Evolutionary conservation across 2,113 vertebrate species (phyloP), one percentile per base, ranked within the genome.

Genomic region (Lagopus muta): DNA sequence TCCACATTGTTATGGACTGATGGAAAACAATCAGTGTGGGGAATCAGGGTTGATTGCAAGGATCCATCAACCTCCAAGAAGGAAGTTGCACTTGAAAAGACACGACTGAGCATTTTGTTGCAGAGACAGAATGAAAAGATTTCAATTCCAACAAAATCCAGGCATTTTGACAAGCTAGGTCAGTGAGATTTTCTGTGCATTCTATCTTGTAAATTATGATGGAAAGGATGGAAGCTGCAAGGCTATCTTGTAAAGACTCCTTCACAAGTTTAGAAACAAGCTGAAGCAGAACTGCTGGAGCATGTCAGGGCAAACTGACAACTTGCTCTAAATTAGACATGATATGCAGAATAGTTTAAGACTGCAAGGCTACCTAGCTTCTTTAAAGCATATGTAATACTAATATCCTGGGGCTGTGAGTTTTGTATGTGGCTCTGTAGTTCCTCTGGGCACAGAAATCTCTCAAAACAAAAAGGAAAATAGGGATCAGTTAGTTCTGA

Each of bases 291-390:
- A 48, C 62, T 78, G 71, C 85, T 66, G 38, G 30, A 83, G 69
- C 88, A 30, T 64, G 86, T 90, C 88, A 81, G 76, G 60, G 75
- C 90, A 95, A 55, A 83, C 60, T 77, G 79, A 54, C 55, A 91
- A 67, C 62, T 69, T 67, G 78, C 71, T 69, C 69, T 45, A 74
- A 77, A 21, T 70, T 60, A 88, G 67, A 30, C 58, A 80, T 73
- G 36, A 24, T 43, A 58, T 19, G 27, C 32, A 69, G 66, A 80
- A 24, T 25, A 50, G 61, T 91, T 65, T 62, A 80, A 64, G 72
- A 60, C 25, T 30, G 58, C 30, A 80, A 94, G 47, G 55, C 24
- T 77, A 73, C 64, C 72, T 52, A 7, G 13, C 70, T 61, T 50
- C n/a, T 58, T 58, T 66, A 77, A 80, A 71, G 50, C n/a, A 36